phyloP scores from a whole-genome alignment of 1,140 invertebrate species.

The Calliopsis andreniformis region DNA sequence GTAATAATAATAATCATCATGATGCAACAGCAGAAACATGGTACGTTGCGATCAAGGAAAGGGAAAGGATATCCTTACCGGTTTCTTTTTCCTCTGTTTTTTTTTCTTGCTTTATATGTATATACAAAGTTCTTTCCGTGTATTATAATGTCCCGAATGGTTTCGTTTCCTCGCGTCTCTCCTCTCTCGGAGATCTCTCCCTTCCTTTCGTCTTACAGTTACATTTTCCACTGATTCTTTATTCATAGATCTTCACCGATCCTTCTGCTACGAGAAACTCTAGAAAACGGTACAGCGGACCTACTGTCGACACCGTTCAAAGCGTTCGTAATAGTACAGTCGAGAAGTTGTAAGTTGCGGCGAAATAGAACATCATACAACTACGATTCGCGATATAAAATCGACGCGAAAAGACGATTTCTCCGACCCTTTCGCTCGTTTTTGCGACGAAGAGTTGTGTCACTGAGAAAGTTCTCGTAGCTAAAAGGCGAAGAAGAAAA shows the following conservation, averaged over 20 bases:
- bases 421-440: too few species aligned
- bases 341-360: too few species aligned
- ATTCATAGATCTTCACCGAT: slow-evolving; percentile 2
- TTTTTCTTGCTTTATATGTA: slow-evolving; percentile 31
- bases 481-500: slow-evolving; percentile 31
- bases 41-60: slow-evolving; percentile 49
- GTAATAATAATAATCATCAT: slow-evolving; percentile 63
- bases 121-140: slow-evolving; percentile 40
- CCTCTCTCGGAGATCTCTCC: slow-evolving; percentile 31
- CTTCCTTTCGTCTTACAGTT: slow-evolving; percentile 36
- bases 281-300: not conserved
- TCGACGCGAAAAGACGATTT: too few species aligned
- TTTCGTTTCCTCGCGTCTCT: slow-evolving; percentile 23
- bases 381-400: too few species aligned
- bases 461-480: not conserved
- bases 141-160: slow-evolving; percentile 2
- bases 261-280: slow-evolving; percentile 1
- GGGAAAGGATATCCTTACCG: slow-evolving; percentile 43
- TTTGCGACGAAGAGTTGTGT: too few species aligned
- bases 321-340: too few species aligned
- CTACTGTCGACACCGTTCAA: too few species aligned
- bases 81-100: slow-evolving; percentile 42
- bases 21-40: slow-evolving; percentile 62
- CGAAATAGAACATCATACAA: too few species aligned
- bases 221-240: slow-evolving; percentile 43